Evolutionary conservation across 2,113 vertebrate genomes (phyloP).

Genomic region (Pituophis catenifer): DNA sequence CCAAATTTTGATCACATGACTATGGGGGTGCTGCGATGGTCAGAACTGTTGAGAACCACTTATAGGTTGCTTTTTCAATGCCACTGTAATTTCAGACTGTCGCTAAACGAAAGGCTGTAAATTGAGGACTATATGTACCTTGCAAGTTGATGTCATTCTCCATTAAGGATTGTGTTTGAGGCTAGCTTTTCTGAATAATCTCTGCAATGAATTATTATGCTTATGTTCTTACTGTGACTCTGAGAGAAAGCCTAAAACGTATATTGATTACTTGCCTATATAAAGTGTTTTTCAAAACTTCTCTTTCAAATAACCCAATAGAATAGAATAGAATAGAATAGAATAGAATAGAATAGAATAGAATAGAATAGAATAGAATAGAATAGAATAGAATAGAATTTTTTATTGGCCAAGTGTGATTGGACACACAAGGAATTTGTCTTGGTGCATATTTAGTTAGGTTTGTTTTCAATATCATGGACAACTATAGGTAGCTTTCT

Average conservation of each 20-base stretch:
- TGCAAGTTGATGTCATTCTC: background rate
- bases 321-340: no score
- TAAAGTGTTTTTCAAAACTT: constrained; percentile 44
- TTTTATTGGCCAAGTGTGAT: no score
- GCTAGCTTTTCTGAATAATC: background rate
- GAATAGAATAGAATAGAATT: no score
- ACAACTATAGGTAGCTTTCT: background rate
- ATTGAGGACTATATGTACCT: background rate
- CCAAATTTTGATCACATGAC: background rate
- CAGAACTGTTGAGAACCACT: background rate
- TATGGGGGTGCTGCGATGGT: background rate
- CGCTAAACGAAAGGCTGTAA: background rate
- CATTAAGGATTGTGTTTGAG: background rate
- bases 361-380: no score
- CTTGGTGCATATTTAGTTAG: background rate
- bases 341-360: no score
- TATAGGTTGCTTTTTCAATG: background rate
- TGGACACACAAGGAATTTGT: no score
- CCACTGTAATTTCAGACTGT: background rate
- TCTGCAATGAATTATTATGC: constrained; percentile 21
- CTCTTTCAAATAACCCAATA: constrained; percentile 16
- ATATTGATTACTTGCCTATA: constrained; percentile 50
- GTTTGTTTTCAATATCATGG: constrained; percentile 1
- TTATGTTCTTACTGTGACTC: constrained; percentile 38
- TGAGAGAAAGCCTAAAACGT: constrained; percentile 50